phyloP scores from a whole-genome alignment of 2,113 vertebrate species.

The Tyrannus savana region DNA sequence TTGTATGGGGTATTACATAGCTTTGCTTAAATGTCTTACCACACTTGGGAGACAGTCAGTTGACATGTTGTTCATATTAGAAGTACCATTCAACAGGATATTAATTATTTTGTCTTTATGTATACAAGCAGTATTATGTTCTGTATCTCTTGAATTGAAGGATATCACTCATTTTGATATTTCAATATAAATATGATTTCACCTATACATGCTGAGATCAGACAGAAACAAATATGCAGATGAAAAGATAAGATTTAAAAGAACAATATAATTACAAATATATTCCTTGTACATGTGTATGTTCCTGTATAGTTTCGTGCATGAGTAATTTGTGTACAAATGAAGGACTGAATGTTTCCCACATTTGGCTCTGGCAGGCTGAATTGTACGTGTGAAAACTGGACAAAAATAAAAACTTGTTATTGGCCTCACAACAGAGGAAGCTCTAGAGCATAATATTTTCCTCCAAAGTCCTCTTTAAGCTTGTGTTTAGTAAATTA shows the following conservation, averaged over 20 bases:
- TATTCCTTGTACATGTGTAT: not conserved
- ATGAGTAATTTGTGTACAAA: not conserved
- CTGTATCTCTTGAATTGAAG: not conserved
- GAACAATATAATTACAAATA: not conserved
- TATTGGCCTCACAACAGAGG: conserved; percentile 20
- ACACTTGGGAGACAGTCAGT: not conserved
- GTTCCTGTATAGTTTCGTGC: not conserved
- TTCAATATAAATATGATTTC: not conserved
- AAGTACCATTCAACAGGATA: not conserved
- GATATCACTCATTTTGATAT: not conserved
- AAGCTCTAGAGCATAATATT: not conserved
- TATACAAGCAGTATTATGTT: not conserved
- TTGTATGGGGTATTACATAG: not conserved
- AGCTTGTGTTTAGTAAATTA: not conserved
- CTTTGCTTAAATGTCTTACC: not conserved
- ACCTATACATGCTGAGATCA: not conserved
- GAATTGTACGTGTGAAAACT: conserved; percentile 5
- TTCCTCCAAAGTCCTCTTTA: not conserved
- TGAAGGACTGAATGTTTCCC: conserved; percentile 9
- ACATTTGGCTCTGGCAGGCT: not conserved
- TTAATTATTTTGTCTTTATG: not conserved
- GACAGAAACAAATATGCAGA: not conserved
- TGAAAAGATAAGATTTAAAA: not conserved
- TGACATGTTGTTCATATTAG: not conserved
- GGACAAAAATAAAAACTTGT: not conserved